phyloP scores from a whole-genome alignment of 2,797 vertebrate species.

The Manis crassicaudata region DNA sequence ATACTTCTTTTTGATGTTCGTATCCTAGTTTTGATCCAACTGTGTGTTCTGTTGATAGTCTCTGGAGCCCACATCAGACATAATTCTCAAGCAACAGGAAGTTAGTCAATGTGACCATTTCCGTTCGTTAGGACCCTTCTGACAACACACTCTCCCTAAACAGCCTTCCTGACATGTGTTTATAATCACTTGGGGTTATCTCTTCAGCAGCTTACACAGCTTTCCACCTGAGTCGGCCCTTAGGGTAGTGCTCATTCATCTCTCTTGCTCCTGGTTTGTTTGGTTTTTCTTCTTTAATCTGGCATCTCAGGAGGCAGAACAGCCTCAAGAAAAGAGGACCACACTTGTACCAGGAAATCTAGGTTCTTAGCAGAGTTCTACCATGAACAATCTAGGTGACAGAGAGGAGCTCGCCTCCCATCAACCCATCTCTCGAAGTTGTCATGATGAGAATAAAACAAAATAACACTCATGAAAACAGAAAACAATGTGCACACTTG shows the following conservation, averaged over 20 bases:
- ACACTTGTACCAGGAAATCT: neutral
- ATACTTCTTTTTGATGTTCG: slow-evolving; percentile 72
- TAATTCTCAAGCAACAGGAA: slow-evolving; percentile 59
- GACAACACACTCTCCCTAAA: slow-evolving; percentile 41
- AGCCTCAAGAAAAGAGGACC: slow-evolving; percentile 7
- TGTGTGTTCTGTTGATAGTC: slow-evolving; percentile 45
- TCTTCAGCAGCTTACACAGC: neutral
- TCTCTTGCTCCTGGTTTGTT: neutral
- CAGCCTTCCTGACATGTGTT: slow-evolving; percentile 62
- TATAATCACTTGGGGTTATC: slow-evolving; percentile 64
- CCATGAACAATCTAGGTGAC: neutral
- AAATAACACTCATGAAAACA: slow-evolving; percentile 25
- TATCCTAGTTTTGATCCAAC: slow-evolving; percentile 72
- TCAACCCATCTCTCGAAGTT: neutral
- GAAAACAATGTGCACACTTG: neutral
- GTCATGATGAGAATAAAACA: neutral
- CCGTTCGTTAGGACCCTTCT: neutral
- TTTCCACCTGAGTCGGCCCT: slow-evolving; percentile 40
- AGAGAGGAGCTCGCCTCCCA: neutral
- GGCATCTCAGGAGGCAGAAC: slow-evolving; percentile 31
- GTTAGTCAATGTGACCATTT: slow-evolving; percentile 60
- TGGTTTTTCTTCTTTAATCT: slow-evolving; percentile 42
- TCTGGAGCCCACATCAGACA: slow-evolving; percentile 61
- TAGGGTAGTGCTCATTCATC: neutral
- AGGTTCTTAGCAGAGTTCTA: slow-evolving; percentile 30